Evolutionary conservation across 2,797 vertebrate genomes (phyloP), one percentile per base, ranked within the genome.

Genomic region (Crocidura indochinensis): DNA sequence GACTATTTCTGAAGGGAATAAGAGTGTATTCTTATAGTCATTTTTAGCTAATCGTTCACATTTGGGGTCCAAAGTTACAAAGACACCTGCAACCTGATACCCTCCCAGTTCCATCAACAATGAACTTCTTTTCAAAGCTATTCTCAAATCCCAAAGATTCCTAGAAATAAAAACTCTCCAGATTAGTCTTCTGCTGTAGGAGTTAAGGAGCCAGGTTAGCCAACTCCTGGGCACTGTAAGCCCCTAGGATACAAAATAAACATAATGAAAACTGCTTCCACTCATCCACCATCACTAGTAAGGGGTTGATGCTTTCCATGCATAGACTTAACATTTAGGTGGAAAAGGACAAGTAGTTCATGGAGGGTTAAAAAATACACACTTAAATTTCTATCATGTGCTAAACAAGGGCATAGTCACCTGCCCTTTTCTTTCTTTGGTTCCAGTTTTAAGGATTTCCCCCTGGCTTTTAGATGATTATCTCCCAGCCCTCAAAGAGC

Each of bases 261-360:
- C 15, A 86, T 38, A 71, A n/a, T 29, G 51, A 86, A 93, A 64
- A 44, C 27, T 44, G 19, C 22, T 64, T 31, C 49, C 67, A 53
- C 26, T 74, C n/a, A 60, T 75, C 60, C 22, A 17, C 26, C 73
- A 26, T 73, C 29, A 51, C 67, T 3, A 17, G 92, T 68, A 15
- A 15, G 14, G 72, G 20, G 73, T 47, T 2, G 51, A 14, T 49
- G 10, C 49, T 62, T 71, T 72, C 44, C 17, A 74, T 5, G 64
- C 17, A 22, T 51, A 8, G 1, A 0, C 24, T 78, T 46, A 17
- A 69, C 5, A 31, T 81, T 19, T 26, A 68, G 20, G 27, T 79
- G 17, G 60, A 93, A 73, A 91, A 65, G 56, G 24, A 91, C 82
- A 20, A 91, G 75, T 3, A 47, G 24, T 77, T 56, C 31, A 92